These are phyloP conservation scores for Lasioglossum baleicum DNA, from an alignment of 1,140 invertebrate species.

Conservation along the genomic window DNA sequence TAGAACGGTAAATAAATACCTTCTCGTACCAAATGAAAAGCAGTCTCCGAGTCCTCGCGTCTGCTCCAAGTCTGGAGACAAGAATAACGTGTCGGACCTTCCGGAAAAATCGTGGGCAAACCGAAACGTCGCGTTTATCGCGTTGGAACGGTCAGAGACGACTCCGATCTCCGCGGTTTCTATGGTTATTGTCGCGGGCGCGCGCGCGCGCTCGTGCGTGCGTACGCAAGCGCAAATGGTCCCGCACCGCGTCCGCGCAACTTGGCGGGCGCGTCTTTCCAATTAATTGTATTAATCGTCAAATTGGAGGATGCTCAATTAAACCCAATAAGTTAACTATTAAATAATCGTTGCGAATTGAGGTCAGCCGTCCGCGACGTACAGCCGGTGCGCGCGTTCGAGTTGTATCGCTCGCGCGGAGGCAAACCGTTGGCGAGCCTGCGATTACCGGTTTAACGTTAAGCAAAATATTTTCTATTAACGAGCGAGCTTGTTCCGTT, in stretches of 20 bases:
- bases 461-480: conserved; percentile 46
- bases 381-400: conserved; percentile 31
- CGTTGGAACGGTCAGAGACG: not conserved
- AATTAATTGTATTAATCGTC: conserved; percentile 80
- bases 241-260: conserved; percentile 18
- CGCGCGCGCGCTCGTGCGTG: too few species aligned
- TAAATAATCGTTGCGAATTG: conserved; percentile 79
- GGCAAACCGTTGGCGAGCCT: conserved; percentile 16
- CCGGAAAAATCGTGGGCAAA: not conserved
- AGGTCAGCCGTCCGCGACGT: conserved; percentile 71
- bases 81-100: not conserved
- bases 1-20: not conserved
- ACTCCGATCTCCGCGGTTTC: not conserved
- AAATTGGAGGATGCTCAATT: conserved; percentile 79
- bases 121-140: not conserved
- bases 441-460: conserved; percentile 41
- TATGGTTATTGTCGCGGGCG: not conserved
- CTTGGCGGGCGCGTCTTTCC: conserved; percentile 72
- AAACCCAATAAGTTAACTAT: conserved; percentile 80
- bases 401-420: conserved; percentile 14
- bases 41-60: not conserved
- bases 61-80: not conserved
- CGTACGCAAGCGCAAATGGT: conserved; percentile 12
- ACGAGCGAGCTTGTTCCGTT: conserved; percentile 36
- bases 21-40: not conserved